These are phyloP conservation scores for Pheosia tremula DNA, from an alignment of 2,888 invertebrate genomes.

Conservation along the genomic window DNA sequence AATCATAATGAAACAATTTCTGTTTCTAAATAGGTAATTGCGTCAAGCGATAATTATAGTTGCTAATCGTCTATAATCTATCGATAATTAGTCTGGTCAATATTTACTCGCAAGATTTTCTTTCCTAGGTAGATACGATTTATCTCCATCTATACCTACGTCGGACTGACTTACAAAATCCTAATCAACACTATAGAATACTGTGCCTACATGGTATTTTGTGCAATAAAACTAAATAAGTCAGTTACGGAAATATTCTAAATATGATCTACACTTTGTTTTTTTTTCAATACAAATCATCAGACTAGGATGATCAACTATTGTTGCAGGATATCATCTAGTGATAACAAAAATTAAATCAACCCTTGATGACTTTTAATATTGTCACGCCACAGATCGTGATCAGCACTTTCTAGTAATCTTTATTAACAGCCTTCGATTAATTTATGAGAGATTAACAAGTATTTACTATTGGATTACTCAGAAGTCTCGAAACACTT, in stretches of 20 bases:
- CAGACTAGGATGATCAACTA: too few species aligned
- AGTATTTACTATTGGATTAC: conserved; percentile 5
- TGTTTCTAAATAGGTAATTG: not conserved
- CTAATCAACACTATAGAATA: too few species aligned
- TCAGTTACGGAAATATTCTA: too few species aligned
- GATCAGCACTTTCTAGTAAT: conserved; percentile 17
- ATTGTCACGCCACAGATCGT: conserved; percentile 27
- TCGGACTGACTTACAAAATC: too few species aligned
- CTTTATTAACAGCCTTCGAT: conserved; percentile 25
- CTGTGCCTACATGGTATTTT: too few species aligned
- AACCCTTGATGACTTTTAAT: conserved; percentile 12
- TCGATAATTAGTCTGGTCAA: not conserved
- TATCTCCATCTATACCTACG: not conserved
- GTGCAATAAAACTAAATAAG: too few species aligned
- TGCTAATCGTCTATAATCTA: not conserved
- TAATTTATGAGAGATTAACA: conserved; percentile 38
- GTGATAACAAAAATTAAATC: conserved; percentile 6
- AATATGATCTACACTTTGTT: too few species aligned
- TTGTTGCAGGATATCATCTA: not conserved
- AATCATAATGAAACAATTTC: not conserved
- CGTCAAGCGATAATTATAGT: not conserved
- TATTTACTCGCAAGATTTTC: not conserved
- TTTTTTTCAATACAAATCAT: too few species aligned
- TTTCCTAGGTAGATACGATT: not conserved
- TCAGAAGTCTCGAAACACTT: not conserved